A percentile compares a stretch with the other conserved stretches of the same genome.
These are phyloP conservation scores for Thumatha senex DNA, from an alignment of 2,888 invertebrate species.

Conservation along the genomic window DNA sequence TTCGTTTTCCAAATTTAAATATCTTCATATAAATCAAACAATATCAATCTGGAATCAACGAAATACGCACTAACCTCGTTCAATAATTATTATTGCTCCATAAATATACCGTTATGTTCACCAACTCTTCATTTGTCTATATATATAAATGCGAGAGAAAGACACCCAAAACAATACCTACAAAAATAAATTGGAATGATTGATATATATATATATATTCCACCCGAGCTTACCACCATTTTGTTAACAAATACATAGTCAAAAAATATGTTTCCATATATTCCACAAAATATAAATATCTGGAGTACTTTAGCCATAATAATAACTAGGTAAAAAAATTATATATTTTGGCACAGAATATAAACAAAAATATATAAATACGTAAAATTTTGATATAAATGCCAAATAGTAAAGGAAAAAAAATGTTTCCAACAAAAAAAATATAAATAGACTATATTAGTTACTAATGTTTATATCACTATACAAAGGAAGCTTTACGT, in stretches of 20 bases:
- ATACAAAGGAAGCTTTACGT: conserved; percentile 9
- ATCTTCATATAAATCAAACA: no score
- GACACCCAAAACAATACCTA: conserved; percentile 28
- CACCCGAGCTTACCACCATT: conserved; percentile 21
- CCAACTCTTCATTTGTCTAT: conserved; percentile 13
- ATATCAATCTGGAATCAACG: no score
- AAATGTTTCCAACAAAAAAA: background rate
- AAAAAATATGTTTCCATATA: conserved; percentile 41
- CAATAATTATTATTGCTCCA: no score
- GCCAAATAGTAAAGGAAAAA: background rate
- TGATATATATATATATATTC: conserved; percentile 22
- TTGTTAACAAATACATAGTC: conserved; percentile 38
- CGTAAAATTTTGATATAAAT: conserved; percentile 30
- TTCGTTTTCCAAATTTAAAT: no score
- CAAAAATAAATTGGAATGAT: conserved; percentile 45
- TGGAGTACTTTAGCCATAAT: conserved; percentile 10
- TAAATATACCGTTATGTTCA: background rate
- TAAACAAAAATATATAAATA: conserved; percentile 26
- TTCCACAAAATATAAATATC: conserved; percentile 7
- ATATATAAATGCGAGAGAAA: conserved; percentile 32
- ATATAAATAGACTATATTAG: conserved; percentile 23
- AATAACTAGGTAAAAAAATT: conserved; percentile 25
- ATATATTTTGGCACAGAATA: conserved; percentile 52
- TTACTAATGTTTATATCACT: conserved; percentile 30
- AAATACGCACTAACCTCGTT: no score